Base-by-base conservation (phyloP, 2,797 vertebrate species). In the Sciurus vulgaris region DNA sequence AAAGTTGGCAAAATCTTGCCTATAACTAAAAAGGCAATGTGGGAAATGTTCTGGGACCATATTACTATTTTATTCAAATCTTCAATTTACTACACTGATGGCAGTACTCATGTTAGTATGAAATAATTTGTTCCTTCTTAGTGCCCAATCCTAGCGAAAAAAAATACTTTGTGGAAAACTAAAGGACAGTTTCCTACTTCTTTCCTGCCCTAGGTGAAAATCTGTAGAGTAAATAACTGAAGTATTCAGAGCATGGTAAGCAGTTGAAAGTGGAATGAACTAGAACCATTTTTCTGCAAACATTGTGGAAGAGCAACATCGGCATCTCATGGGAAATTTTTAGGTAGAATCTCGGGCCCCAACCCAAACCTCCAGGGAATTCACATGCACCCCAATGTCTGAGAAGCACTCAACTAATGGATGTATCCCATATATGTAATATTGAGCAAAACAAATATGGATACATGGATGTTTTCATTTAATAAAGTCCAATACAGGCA, bases 121-220 rank as follows among this genome's bases (percentile, higher is more conserved):
- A 95, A 88, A 84, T 44, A 78, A 93, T 14, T 76, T 77, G 33
- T 77, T 87, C 93, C 24, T 17, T 88, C 41, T 78, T 49, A 95
- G 49, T 7, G 85, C 44, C 20, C 70, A 91, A 91, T 81, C 91
- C 41, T 74, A 65, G 30, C 30, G n/a, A 91, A 84, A 67, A 12
- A 70, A 49, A 82, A 88, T 44, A 92, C 8, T 35, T 61, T 5
- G 72, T 30, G 65, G 18, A 91, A 10, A 82, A 77, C 28, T 79
- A 81, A 91, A 83, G 41, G n/a, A 54, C 38, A 67, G 41, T 67
- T 59, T 91, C 28, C 54, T 38, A 56, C 28, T 59, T 79, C 35
- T 73, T 87, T 90, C 73, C 67, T 88, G 28, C 26, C 78, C 51
- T 11, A 85, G n/a, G 30, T 61, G 63, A 95, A 88, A 84, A 83